Base-by-base conservation (phyloP, 2,113 vertebrate species). In the Phodopus roborovskii region DNA sequence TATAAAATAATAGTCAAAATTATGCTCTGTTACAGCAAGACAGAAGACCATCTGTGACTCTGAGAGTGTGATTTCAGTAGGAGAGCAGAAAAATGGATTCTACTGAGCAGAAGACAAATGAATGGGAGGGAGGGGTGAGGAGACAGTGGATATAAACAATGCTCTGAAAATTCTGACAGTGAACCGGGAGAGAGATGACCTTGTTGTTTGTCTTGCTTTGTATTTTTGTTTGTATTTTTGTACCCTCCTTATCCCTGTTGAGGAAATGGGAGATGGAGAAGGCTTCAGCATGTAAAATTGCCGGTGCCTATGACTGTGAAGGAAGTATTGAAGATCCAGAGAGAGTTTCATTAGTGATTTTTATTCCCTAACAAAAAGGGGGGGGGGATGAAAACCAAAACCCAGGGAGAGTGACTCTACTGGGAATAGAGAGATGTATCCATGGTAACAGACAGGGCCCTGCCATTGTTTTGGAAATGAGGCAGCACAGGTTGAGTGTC, bases 11-110 rank as follows among this genome's bases (percentile, higher is more conserved):
- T 64, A 83, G 30, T 66, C 39, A 26, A 68, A 81, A 90, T 75
- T 56, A 86, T 20, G 42, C 36, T 62, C 26, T 12, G 39, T 58
- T 64, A 4, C 4, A 70, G 11, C 42, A 75, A 66, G 66, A 81
- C 89, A 58, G 60, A 86, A 42, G 75, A 30, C 77, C 90, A 70
- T 74, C 74, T 39, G 36, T 68, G 78, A 86, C 39, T 85, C 73
- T 71, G 42, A 62, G 42, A 53, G 7, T 58, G 10, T 28, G 8
- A 12, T 71, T 95, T 77, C 26, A 53, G 22, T 30, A n/a, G n/a
- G 71, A 89, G 58, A 28, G 24, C 6, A 33, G 36, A 45, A 89
- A 74, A 71, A 56, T 50, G 88, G 64, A 70, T 53, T 78, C 75
- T 19, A 48, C 24, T 28, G 58, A 64, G 83, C 5, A 58, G 64